These are phyloP conservation scores for Paracanthobrama guichenoti DNA, from an alignment of 2,113 vertebrate species.

Conservation along the genomic window DNA sequence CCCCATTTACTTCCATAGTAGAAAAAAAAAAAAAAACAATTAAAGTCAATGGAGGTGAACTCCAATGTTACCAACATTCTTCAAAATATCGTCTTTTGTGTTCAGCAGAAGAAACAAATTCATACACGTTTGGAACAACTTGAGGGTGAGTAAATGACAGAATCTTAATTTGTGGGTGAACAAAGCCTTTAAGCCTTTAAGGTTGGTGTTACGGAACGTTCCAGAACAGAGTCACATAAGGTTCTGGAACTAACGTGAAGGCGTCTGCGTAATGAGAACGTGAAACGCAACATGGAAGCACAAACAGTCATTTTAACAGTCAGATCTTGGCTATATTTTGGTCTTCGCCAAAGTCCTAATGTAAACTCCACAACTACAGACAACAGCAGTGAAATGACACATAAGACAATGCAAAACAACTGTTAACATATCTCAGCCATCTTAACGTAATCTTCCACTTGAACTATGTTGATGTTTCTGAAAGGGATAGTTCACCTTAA, in stretches of 20 bases:
- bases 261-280: neutral
- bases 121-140: too few relatives aligned
- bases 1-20: too few relatives aligned
- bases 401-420: constrained; percentile 61
- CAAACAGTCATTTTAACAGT: constrained; percentile 52
- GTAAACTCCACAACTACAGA: constrained; percentile 56
- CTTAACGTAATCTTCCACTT: constrained; percentile 64
- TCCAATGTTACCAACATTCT: too few relatives aligned
- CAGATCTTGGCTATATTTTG: constrained; percentile 45
- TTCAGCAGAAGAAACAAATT: too few relatives aligned
- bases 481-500: neutral
- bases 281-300: constrained; percentile 42
- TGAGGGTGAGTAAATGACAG: too few relatives aligned
- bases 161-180: too few relatives aligned
- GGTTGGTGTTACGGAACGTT: neutral
- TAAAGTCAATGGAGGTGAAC: too few relatives aligned
- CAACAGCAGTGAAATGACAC: constrained; percentile 60
- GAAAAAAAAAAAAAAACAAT: too few relatives aligned
- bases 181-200: neutral
- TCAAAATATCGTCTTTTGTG: too few relatives aligned
- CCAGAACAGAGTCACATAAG: neutral
- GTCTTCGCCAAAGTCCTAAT: neutral
- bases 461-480: constrained; percentile 35
- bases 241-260: neutral
- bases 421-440: constrained; percentile 59